A percentile compares a stretch with the other conserved stretches of the same genome.
phyloP scores from a whole-genome alignment of 2,888 invertebrate species.

The Caenorhabditis sp. region DNA sequence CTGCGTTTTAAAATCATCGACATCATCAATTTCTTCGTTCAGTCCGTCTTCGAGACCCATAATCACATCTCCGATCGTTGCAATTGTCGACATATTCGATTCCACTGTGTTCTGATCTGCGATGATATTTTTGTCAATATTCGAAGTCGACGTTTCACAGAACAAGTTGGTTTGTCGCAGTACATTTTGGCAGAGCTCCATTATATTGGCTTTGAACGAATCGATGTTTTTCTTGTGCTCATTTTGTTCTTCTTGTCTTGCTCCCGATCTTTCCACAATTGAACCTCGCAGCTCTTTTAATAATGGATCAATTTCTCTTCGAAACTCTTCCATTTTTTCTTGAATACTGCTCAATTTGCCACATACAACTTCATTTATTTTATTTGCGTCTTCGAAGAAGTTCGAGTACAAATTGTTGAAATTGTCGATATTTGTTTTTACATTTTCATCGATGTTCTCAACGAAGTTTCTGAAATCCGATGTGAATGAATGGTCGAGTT shows the following conservation, averaged over 20 bases:
- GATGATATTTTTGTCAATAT: background rate
- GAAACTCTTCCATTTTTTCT: constrained; percentile 5
- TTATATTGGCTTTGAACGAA: constrained; percentile 2
- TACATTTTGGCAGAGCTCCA: constrained; percentile 1
- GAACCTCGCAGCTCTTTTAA: constrained; percentile 13
- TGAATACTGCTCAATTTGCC: constrained; percentile 12
- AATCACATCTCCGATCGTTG: constrained; percentile 12
- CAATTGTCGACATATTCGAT: constrained; percentile 2
- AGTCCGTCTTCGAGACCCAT: constrained; percentile 13
- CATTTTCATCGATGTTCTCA: background rate
- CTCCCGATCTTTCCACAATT: constrained; percentile 3
- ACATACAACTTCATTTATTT: background rate
- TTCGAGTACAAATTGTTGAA: constrained; percentile 3
- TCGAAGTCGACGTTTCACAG: constrained; percentile 5
- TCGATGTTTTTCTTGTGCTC: background rate
- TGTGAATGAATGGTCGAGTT: background rate
- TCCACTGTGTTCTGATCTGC: constrained; percentile 11
- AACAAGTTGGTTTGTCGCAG: constrained; percentile 7
- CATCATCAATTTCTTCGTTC: constrained; percentile 12
- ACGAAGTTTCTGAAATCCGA: background rate
- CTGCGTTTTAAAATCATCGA: background rate
- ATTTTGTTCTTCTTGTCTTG: background rate
- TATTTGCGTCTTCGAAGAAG: background rate
- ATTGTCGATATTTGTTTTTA: constrained; percentile 3
- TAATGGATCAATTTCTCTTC: constrained; percentile 15